These are phyloP conservation scores for Nematolebias whitei DNA, from an alignment of 2,113 vertebrate genomes.

Conservation along the genomic window DNA sequence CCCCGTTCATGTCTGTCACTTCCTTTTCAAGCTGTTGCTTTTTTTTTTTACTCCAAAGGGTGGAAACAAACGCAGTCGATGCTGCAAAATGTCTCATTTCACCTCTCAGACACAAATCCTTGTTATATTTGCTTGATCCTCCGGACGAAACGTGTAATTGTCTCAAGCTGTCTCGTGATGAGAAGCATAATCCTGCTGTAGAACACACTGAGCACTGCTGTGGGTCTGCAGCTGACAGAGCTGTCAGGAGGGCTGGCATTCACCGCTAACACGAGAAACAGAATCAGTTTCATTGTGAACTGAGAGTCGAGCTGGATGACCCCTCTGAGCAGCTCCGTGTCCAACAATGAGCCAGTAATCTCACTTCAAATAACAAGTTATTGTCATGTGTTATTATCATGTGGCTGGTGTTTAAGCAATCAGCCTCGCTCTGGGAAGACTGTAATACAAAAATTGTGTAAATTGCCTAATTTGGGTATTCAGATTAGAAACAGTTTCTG, in stretches of 20 bases:
- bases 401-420: too few relatives aligned
- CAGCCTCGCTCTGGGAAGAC: too few relatives aligned
- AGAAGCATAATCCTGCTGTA: background rate
- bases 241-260: background rate
- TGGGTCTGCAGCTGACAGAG: background rate
- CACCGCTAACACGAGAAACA: background rate
- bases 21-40: background rate
- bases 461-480: too few relatives aligned
- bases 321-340: background rate
- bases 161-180: background rate
- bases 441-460: too few relatives aligned
- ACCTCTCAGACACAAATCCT: background rate
- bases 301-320: background rate
- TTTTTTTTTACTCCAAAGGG: background rate
- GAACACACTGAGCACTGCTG: background rate
- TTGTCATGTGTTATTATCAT: background rate
- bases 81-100: background rate
- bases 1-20: background rate
- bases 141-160: background rate
- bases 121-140: too few relatives aligned
- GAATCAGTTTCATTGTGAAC: background rate
- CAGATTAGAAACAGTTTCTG: too few relatives aligned
- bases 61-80: background rate
- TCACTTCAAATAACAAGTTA: background rate
- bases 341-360: background rate